Evolutionary conservation across 2,797 vertebrate genomes (phyloP).

Genomic region (Spinus olivaceus): DNA sequence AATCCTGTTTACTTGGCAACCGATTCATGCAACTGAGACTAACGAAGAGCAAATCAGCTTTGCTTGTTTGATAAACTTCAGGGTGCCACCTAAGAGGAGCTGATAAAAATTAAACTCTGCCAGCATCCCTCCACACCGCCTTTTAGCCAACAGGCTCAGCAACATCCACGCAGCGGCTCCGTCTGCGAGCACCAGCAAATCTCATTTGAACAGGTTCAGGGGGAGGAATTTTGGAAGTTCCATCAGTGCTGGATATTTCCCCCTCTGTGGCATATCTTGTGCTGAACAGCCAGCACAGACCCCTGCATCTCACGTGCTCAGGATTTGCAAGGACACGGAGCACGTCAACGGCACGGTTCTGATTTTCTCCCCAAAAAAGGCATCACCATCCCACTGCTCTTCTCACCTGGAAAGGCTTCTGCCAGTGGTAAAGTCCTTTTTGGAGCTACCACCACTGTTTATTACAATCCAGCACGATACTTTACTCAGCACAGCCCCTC

Average conservation of each 20-base stretch:
- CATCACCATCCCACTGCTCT: neutral
- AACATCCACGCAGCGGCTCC: neutral
- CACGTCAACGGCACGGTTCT: rapidly evolving
- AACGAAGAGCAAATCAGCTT: conserved; percentile 68
- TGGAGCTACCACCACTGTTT: neutral
- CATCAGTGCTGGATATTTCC: neutral
- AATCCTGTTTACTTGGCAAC: conserved; percentile 72
- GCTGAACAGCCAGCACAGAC: neutral
- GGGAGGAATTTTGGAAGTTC: neutral
- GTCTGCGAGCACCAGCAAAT: neutral
- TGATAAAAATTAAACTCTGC: conserved; percentile 57
- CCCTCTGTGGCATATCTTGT: rapidly evolving
- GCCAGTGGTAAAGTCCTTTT: neutral
- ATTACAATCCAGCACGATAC: neutral
- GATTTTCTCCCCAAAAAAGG: neutral
- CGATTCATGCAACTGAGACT: conserved; percentile 65
- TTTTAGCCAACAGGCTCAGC: neutral
- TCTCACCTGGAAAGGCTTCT: neutral
- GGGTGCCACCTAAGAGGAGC: conserved; percentile 48
- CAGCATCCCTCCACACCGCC: conserved; percentile 14
- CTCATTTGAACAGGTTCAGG: neutral
- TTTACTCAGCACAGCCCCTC: neutral
- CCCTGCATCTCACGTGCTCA: rapidly evolving
- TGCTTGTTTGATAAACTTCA: conserved; percentile 66
- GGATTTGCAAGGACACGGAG: rapidly evolving